Evolutionary conservation across 2,113 vertebrate genomes (phyloP), one percentile per base, ranked within the genome.

Genomic region (Upupa epops): DNA sequence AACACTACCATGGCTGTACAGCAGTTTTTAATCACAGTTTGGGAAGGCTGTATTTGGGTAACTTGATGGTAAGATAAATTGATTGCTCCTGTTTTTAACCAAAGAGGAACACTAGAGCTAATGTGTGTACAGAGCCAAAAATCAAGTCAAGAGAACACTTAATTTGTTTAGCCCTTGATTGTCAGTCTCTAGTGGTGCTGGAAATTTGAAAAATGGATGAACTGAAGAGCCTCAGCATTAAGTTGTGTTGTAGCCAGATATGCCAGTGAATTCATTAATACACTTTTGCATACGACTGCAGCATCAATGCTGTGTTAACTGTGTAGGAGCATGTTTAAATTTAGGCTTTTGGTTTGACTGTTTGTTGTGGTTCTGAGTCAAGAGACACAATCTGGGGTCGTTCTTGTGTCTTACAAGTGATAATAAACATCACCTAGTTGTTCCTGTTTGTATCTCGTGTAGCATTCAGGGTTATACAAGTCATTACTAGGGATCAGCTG

Each of bases 131-230:
- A 58, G 75, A 83, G 49, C 60, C 46, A 64, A 89, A 84, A 89
- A 84, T 77, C 32, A 34, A 40, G 49, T 20, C 46, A 73, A 54
- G 55, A 54, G 63, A 82, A 31, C 28, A 6, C 40, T 76, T 76
- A 46, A 59, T 95, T 93, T 94, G 34, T 32, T 21, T 75, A 31
- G 66, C 75, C 25, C 32, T 84, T 66, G 34, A 64, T 8, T 92
- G 45, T 29, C 46, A 52, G 68, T 87, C 79, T 68, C 54, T 72
- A 60, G 45, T 64, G 71, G 40, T 79, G 40, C 19, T 75, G 32
- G 29, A 48, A 42, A 69, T 89, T 78, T 94, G 65, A 75, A 82
- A 95, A 95, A 82, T 32, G 46, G 24, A 73, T 83, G 40, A 87
- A 81, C 21, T 68, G 42, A 82, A 74, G 69, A 85, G 37, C 37